These are phyloP conservation scores for Acanthis flammea DNA, from an alignment of 2,797 vertebrate genomes.

Conservation along the genomic window DNA sequence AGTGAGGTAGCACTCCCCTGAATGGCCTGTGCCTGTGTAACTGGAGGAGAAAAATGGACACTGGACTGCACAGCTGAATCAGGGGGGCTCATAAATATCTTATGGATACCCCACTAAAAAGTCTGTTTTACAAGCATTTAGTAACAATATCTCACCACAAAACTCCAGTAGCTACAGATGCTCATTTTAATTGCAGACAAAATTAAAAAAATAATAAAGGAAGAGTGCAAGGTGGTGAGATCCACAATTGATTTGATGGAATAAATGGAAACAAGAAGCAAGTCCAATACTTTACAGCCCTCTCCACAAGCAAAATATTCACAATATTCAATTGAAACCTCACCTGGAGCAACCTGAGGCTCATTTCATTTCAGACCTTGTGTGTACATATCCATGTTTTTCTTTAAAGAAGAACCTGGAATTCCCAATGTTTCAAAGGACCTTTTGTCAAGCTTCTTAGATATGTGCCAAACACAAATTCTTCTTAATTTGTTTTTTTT, in stretches of 20 bases:
- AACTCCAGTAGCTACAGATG: not conserved
- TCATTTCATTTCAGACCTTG: not conserved
- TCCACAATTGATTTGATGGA: not conserved
- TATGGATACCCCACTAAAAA: not conserved
- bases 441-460: not conserved
- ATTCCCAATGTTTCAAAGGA: not conserved
- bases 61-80: not conserved
- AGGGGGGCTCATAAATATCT: not conserved
- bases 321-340: not conserved
- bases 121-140: not conserved
- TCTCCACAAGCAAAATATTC: not conserved
- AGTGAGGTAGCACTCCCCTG: not conserved
- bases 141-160: not conserved
- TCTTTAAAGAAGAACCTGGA: not conserved
- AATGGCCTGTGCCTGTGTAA: not conserved
- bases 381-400: not conserved
- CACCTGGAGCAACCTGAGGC: not conserved
- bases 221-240: not conserved
- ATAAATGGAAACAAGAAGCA: not conserved
- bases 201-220: not conserved
- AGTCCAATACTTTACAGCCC: not conserved
- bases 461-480: not conserved
- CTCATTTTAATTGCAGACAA: not conserved
- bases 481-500: not conserved
- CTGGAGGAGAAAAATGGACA: not conserved